These are phyloP conservation scores for Polia nebulosa DNA, from an alignment of 2,888 invertebrate genomes.

Conservation along the genomic window DNA sequence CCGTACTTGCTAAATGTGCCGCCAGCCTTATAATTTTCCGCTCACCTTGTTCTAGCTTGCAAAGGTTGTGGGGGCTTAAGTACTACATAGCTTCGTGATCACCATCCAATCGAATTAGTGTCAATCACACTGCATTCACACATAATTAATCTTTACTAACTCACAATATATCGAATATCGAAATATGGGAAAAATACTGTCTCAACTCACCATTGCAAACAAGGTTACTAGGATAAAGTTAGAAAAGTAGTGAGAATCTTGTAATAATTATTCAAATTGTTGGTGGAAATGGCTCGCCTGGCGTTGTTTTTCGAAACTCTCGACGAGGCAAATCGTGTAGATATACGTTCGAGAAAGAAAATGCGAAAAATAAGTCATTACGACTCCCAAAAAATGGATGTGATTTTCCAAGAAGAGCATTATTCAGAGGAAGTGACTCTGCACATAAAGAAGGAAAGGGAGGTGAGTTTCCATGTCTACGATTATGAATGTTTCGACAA, in stretches of 20 bases:
- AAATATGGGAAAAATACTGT: conserved; percentile 4
- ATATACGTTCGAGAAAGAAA: neutral
- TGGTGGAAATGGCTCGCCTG: conserved; percentile 12
- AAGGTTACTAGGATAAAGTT: conserved; percentile 1
- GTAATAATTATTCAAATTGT: conserved; percentile 2
- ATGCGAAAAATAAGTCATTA: neutral
- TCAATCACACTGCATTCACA: neutral
- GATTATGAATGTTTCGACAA: conserved; percentile 20
- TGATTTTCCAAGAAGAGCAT: neutral
- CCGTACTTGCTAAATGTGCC: conserved; percentile 4
- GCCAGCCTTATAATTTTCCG: conserved; percentile 13
- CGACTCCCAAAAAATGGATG: neutral
- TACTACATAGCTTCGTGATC: neutral
- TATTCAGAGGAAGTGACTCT: neutral
- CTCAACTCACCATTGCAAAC: neutral
- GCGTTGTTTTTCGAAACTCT: neutral
- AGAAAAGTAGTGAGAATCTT: conserved; percentile 9
- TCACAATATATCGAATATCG: neutral
- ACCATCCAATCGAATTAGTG: neutral
- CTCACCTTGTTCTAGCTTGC: conserved; percentile 26
- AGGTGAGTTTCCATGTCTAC: conserved; percentile 24
- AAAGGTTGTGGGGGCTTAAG: conserved; percentile 3
- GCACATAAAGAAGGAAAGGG: neutral
- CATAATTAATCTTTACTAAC: no score
- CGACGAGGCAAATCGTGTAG: conserved; percentile 3